phyloP scores from a whole-genome alignment of 2,113 vertebrate species.

The Misgurnus anguillicaudatus region DNA sequence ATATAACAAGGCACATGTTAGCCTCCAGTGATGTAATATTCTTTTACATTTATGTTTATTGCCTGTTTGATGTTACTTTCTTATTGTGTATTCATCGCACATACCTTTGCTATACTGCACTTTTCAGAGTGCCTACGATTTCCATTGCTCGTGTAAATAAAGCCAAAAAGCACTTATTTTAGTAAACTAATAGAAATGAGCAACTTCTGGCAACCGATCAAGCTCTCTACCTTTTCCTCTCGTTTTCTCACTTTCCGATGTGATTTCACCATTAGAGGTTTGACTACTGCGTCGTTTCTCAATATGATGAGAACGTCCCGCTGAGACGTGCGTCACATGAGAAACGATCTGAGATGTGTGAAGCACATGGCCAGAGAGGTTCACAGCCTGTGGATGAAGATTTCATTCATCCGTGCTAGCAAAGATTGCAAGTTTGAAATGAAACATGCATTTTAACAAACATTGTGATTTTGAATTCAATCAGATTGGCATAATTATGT shows the following conservation, averaged over 20 bases:
- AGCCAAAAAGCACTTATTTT: neutral
- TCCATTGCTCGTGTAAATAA: neutral
- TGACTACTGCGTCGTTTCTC: constrained; percentile 44
- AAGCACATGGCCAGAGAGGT: constrained; percentile 39
- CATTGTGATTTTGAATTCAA: neutral
- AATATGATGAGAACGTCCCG: constrained; percentile 43
- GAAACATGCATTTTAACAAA: constrained; percentile 8
- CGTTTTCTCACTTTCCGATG: constrained; percentile 20
- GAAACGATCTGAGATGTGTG: constrained; percentile 34
- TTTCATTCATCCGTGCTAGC: constrained; percentile 17
- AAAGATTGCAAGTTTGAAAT: neutral
- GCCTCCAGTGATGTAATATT: neutral
- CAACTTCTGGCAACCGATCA: constrained; percentile 12
- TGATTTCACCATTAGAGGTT: constrained; percentile 43
- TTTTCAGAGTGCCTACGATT: neutral
- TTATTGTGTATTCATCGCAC: neutral
- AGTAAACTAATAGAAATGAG: constrained; percentile 16
- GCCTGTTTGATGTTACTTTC: neutral
- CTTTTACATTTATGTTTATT: neutral
- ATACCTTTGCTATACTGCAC: no score
- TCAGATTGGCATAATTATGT: constrained; percentile 5
- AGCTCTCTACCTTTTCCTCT: constrained; percentile 8
- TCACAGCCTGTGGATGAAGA: constrained; percentile 34
- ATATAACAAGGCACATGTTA: neutral
- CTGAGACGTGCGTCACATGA: constrained; percentile 49